phyloP scores from a whole-genome alignment of 2,888 invertebrate genomes.

The Agapetus fuscipes region DNA sequence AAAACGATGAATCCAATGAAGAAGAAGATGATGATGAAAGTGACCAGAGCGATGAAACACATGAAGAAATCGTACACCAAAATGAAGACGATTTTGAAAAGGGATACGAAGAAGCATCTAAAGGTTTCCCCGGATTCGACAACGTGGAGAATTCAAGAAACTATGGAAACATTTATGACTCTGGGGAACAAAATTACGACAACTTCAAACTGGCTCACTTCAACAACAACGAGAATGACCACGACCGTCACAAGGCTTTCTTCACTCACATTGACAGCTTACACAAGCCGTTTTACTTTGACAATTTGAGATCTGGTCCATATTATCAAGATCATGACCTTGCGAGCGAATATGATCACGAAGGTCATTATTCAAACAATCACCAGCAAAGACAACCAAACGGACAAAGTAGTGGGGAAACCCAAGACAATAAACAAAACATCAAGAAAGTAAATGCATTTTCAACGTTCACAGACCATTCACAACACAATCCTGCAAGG shows the following conservation, averaged over 20 bases:
- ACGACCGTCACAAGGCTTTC: constrained; percentile 4
- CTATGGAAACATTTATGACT: no score
- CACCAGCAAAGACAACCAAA: constrained; percentile 11
- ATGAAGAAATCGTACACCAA: constrained; percentile 30
- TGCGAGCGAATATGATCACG: constrained; percentile 6
- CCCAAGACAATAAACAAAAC: constrained; percentile 21
- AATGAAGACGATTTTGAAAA: constrained; percentile 42
- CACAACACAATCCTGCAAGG: no score
- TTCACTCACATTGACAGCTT: background rate
- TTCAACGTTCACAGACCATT: no score
- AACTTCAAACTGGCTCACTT: background rate
- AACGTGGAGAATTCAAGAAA: no score
- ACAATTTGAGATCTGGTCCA: background rate
- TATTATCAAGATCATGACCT: constrained; percentile 10
- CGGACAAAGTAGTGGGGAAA: background rate
- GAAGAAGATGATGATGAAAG: constrained; percentile 29
- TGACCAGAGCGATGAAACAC: constrained; percentile 30
- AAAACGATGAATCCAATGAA: constrained; percentile 24
- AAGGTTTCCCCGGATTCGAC: constrained; percentile 31
- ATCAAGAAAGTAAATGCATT: constrained; percentile 30
- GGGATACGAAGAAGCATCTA: constrained; percentile 37
- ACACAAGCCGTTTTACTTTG: background rate
- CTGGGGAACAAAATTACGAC: background rate
- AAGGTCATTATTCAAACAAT: constrained; percentile 16
- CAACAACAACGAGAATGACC: constrained; percentile 8